A percentile compares a stretch with the other conserved stretches of the same genome.
Conservation (phyloP, 1,140 invertebrate genomes). For the Coelopa frigida region DNA sequence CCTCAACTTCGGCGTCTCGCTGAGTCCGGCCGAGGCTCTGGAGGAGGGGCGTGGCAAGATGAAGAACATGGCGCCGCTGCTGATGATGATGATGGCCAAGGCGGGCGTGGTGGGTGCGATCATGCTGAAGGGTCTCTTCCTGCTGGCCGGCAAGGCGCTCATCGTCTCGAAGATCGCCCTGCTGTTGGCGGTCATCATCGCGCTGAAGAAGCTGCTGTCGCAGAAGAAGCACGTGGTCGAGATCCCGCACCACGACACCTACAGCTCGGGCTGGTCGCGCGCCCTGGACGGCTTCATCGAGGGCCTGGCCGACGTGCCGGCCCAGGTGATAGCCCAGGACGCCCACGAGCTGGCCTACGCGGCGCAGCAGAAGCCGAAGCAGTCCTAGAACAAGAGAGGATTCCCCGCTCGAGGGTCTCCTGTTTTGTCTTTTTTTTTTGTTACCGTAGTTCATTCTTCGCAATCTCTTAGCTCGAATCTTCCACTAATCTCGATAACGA, state of each 20-base stretch:
- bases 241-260: conserved; percentile 55
- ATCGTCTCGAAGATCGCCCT: conserved; percentile 75
- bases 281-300: conserved; percentile 49
- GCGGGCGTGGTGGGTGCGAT: conserved; percentile 69
- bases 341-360: conserved; percentile 60
- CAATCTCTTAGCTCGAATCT: too few species aligned
- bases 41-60: conserved; percentile 60
- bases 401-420: too few species aligned
- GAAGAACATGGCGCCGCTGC: conserved; percentile 64
- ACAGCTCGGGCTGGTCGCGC: conserved; percentile 54
- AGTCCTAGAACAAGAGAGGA: too few species aligned
- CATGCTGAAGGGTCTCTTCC: conserved; percentile 70
- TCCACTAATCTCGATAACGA: too few species aligned
- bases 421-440: too few species aligned
- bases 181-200: conserved; percentile 68
- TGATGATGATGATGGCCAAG: conserved; percentile 70
- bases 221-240: conserved; percentile 68
- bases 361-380: too few species aligned
- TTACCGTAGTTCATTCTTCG: too few species aligned
- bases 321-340: conserved; percentile 42
- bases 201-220: conserved; percentile 72
- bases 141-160: conserved; percentile 74
- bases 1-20: conserved; percentile 62
- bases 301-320: conserved; percentile 35
- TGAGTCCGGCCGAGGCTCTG: conserved; percentile 53